Base-by-base conservation (phyloP, 2,797 vertebrate genomes). In the Molossus molossus region DNA sequence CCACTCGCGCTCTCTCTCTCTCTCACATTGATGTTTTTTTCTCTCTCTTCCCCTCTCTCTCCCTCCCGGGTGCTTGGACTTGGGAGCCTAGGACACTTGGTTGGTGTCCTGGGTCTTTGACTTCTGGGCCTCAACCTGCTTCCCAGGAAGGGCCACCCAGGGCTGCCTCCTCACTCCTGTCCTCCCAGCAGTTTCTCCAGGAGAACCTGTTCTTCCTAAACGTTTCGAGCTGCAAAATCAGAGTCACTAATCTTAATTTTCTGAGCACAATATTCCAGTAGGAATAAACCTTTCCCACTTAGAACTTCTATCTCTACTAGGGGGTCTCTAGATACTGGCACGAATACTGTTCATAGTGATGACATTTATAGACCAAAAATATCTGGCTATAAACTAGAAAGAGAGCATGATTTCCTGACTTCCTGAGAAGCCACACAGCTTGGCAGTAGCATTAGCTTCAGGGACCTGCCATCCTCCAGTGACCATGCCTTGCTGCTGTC, bases 201-300 rank as follows among this genome's bases (percentile, higher is more conserved):
- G 57, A 80, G 57, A 33, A 37, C 23, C 77, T 37, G 53, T 40
- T 60, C 29, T 67, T 91, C 70, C 55, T 77, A 29, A 80, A 17
- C 58, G 81, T 82, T 55, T 85, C 14, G 85, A 84, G 33, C n/a
- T 95, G 87, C 3, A n/a, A 91, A 95, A 91, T 3, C 58, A 4
- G 70, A 92, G 72, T 82, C n/a, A 17, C 27, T 92, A 40, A 67
- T 58, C 76, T 95, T 86, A 72, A 76, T 82, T 92, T 89, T 64
- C 60, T 0, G 0, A 84, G 64, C 53, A 60, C 4, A 45, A 70
- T 83, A 55, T 40, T 83, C 92, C 76, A 76, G 11, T 40, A 88
- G 83, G 45, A 91, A 92, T 29, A 64, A 77, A 27, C 50, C 3
- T 3, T 17, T 6, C 60, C 13, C 2, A 1, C 3, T 50, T 27